Conservation (phyloP, 2,888 invertebrate genomes). For the Emmelina monodactyla region DNA sequence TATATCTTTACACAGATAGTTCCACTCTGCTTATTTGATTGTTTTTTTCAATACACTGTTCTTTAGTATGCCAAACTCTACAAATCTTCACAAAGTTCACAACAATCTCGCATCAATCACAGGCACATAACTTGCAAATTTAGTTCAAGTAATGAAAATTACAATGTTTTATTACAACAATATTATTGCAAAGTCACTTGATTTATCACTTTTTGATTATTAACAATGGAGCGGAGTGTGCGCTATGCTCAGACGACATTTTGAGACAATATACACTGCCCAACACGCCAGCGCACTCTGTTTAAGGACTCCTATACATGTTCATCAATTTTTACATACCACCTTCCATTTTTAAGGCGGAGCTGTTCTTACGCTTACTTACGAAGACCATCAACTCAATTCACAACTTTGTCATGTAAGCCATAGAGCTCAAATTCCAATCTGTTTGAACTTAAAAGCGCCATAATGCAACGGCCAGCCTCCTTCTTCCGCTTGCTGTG, state of each 20-base stretch:
- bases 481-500: slow-evolving; percentile 40
- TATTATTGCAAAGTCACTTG: slow-evolving; percentile 57
- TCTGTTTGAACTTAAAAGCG: slow-evolving; percentile 22
- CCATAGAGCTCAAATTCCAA: slow-evolving; percentile 17
- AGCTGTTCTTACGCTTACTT: slow-evolving; percentile 53
- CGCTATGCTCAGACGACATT: slow-evolving; percentile 54
- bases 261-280: slow-evolving; percentile 64
- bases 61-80: slow-evolving; percentile 1
- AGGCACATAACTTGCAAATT: slow-evolving; percentile 18
- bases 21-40: background rate
- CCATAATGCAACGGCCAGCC: slow-evolving; percentile 33
- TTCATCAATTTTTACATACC: slow-evolving; percentile 68
- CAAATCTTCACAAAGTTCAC: background rate
- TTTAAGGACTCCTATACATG: slow-evolving; percentile 66
- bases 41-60: slow-evolving; percentile 1
- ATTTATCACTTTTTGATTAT: slow-evolving; percentile 63
- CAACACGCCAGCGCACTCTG: slow-evolving; percentile 64
- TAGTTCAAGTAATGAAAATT: slow-evolving; percentile 19
- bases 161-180: slow-evolving; percentile 25
- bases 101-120: slow-evolving; percentile 12
- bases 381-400: slow-evolving; percentile 17
- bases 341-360: slow-evolving; percentile 68
- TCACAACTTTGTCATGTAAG: slow-evolving; percentile 1
- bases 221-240: slow-evolving; percentile 49
- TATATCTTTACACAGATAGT: background rate